Percentiles rank a stretch among this genome's conserved stretches.
These are phyloP conservation scores for Chymomyza amoena DNA, from an alignment of 2,888 invertebrate genomes.

Conservation along the genomic window DNA sequence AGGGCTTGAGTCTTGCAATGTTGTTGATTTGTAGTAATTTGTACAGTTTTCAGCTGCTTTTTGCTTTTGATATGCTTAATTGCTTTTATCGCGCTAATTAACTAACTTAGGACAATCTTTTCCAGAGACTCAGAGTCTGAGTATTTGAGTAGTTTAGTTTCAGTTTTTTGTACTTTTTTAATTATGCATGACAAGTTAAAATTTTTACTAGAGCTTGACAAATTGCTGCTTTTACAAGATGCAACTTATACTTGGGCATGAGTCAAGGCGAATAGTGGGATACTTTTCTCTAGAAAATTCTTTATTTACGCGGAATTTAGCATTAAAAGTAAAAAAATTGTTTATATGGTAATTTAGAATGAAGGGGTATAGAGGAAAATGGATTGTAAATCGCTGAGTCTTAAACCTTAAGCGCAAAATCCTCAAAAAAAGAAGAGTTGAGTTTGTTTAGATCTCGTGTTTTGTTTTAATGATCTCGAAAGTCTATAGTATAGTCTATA, in stretches of 20 bases:
- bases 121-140: neutral
- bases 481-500: no score
- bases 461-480: no score
- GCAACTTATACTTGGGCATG: neutral
- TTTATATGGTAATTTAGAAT: no score
- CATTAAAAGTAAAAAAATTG: no score
- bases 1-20: neutral
- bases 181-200: neutral
- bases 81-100: conserved; percentile 32
- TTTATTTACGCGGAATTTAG: no score
- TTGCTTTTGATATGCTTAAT: conserved; percentile 13
- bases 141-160: neutral
- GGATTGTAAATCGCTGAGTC: no score
- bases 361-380: no score
- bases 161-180: neutral
- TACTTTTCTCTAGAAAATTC: no score
- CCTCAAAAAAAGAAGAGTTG: no score
- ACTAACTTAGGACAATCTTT: neutral
- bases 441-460: no score
- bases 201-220: neutral
- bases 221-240: neutral
- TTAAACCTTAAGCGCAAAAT: no score
- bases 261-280: no score
- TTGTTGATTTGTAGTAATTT: neutral
- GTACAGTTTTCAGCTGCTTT: neutral